Evolutionary conservation across 2,113 vertebrate species (phyloP).

Genomic region (Argyrosomus japonicus): DNA sequence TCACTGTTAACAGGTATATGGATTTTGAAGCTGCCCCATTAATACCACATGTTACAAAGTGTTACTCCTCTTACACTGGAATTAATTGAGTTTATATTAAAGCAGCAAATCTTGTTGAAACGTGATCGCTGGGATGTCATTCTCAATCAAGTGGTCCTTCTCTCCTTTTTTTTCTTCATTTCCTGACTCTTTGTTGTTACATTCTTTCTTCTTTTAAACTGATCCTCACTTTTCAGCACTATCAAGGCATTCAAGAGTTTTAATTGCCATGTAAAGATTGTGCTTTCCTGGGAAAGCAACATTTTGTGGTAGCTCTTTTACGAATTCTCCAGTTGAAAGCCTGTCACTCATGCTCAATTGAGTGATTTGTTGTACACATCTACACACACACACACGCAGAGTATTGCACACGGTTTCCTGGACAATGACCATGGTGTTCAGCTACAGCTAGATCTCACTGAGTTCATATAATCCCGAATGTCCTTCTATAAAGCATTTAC

Average conservation of each 20-base stretch:
- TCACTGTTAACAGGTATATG: constrained; percentile 75
- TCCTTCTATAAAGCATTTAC: not conserved
- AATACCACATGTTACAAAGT: constrained; percentile 68
- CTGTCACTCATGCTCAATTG: constrained; percentile 19
- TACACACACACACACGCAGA: not conserved
- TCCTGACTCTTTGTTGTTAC: constrained; percentile 59
- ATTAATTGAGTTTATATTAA: constrained; percentile 77
- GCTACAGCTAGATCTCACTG: constrained; percentile 26
- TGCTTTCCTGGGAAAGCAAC: constrained; percentile 37
- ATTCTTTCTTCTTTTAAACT: constrained; percentile 24
- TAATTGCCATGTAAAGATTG: constrained; percentile 37
- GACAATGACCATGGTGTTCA: constrained; percentile 32
- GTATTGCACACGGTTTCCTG: constrained; percentile 6
- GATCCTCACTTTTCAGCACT: constrained; percentile 34
- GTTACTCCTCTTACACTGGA: constrained; percentile 63
- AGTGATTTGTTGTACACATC: constrained; percentile 23
- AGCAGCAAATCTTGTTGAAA: constrained; percentile 79
- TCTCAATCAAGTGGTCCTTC: constrained; percentile 56
- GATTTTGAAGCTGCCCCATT: constrained; percentile 60
- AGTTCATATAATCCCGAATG: constrained; percentile 19
- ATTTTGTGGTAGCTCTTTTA: constrained; percentile 19
- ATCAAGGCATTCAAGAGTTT: constrained; percentile 5
- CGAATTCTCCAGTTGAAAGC: constrained; percentile 32
- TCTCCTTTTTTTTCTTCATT: constrained; percentile 46
- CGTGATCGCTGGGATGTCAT: constrained; percentile 57